These are phyloP conservation scores for Parnassius orleans DNA, from an alignment of 2,888 invertebrate genomes.

Conservation along the genomic window DNA sequence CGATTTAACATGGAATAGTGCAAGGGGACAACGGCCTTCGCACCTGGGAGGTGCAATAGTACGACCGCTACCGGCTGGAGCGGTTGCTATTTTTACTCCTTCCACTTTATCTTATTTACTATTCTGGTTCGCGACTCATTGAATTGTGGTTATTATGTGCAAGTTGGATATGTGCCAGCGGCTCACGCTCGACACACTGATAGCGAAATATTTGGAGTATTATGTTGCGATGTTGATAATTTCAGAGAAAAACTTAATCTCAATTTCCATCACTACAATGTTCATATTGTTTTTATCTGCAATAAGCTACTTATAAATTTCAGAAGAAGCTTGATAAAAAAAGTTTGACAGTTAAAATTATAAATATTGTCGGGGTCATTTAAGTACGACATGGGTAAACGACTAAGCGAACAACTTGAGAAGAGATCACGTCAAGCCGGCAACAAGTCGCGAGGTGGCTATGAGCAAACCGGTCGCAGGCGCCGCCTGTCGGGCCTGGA, in stretches of 20 bases:
- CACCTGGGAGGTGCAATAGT: conserved; percentile 77
- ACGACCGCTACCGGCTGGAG: conserved; percentile 71
- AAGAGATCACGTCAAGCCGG: conserved; percentile 78
- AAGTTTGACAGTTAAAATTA: conserved; percentile 23
- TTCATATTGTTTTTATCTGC: too few relatives aligned
- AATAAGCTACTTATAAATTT: too few relatives aligned
- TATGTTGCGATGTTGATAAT: conserved; percentile 49
- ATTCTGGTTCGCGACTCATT: conserved; percentile 80
- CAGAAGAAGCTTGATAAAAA: not conserved
- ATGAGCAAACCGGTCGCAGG: conserved; percentile 75
- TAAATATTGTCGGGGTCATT: conserved; percentile 49
- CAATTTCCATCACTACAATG: too few relatives aligned
- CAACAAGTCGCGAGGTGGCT: conserved; percentile 63
- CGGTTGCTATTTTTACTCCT: conserved; percentile 75
- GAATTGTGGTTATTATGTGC: conserved; percentile 81
- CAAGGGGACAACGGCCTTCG: conserved; percentile 64
- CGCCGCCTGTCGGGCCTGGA: conserved; percentile 66
- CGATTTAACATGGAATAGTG: conserved; percentile 8
- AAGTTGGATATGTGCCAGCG: conserved; percentile 76
- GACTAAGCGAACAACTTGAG: conserved; percentile 63
- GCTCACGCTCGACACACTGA: conserved; percentile 68
- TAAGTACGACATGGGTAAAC: conserved; percentile 70
- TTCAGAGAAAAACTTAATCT: not conserved
- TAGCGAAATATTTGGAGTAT: conserved; percentile 75
- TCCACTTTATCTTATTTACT: conserved; percentile 80